phyloP scores from a whole-genome alignment of 2,113 vertebrate genomes.

The Toxotes chatareus region DNA sequence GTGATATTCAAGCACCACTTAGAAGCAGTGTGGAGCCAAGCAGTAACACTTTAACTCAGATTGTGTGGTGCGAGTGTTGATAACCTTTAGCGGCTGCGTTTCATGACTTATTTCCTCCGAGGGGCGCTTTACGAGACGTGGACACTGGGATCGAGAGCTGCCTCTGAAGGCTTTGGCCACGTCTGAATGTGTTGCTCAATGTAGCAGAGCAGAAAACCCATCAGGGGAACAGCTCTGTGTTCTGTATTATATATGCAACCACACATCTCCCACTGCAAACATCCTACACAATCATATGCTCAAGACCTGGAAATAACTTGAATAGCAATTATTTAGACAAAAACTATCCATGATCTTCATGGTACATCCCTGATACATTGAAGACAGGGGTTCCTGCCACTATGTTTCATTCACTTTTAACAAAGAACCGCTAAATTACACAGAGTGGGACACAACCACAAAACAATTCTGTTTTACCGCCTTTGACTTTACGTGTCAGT shows the following conservation, averaged over 20 bases:
- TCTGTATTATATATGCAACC: conserved; percentile 9
- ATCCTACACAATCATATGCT: neutral
- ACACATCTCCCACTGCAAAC: neutral
- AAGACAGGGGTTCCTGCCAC: neutral
- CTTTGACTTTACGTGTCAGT: neutral
- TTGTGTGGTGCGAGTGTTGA: conserved; percentile 47
- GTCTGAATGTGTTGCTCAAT: conserved; percentile 41
- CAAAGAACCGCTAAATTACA: neutral
- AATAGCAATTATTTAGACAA: neutral
- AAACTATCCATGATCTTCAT: no score
- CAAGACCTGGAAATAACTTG: neutral
- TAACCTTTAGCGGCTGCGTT: conserved; percentile 52
- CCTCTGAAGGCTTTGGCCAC: conserved; percentile 13
- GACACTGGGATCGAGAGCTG: conserved; percentile 12
- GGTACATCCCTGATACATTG: no score
- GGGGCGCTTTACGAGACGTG: conserved; percentile 45
- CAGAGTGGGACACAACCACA: neutral
- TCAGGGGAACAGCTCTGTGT: conserved; percentile 19
- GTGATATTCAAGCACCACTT: conserved; percentile 65
- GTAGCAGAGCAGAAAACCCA: conserved; percentile 31
- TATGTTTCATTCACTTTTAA: neutral
- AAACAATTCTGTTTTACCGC: neutral
- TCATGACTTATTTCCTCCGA: conserved; percentile 46
- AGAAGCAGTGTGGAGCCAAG: conserved; percentile 58
- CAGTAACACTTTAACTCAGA: conserved; percentile 52